Evolutionary conservation across 2,888 invertebrate species (phyloP), one percentile per base, ranked within the genome.

Genomic region (Heliconius aoede): DNA sequence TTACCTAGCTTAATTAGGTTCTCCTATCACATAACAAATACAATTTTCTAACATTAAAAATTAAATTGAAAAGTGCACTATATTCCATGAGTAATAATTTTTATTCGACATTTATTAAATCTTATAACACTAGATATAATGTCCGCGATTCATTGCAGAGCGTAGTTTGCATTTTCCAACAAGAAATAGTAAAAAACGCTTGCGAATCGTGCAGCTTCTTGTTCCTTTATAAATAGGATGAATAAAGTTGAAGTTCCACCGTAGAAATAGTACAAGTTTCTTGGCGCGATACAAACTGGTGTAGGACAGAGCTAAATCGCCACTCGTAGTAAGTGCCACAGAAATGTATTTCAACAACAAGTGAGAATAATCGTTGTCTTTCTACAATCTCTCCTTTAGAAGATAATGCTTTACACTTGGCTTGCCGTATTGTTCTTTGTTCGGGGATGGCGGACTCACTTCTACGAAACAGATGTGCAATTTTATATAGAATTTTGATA

Each of bases 311-410:
- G 92, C 86, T 91, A 92, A 92, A 93, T 93, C 92, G 90, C 90
- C 88, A 87, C 89, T 89, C 89, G 88, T 86, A 86, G 89, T 88
- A 89, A 91, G 90, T 89, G 90, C 89, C 89, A 89, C 88, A 92
- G 87, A 91, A 93, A 93, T 90, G 90, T 90, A 92, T 93, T 89
- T 89, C 74, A 88, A 87, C 91, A 88, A 90, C 91, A 90, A 92
- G 91, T 90, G 91, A 91, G 92, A 93, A 90, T 92, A 91, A 93
- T 92, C 86, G 91, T 87, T 88, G 90, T 89, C 90, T 89, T 84
- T 84, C 83, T 80, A 81, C 82, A 84, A 85, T 85, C 84, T 85
- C 81, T 84, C 86, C 85, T 88, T 89, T 86, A 87, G 88, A 87
- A 85, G 85, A 86, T 88, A 87, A 86, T 85, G 84, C 83, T 84